Evolutionary conservation across 2,888 invertebrate species (phyloP), one percentile per base, ranked within the genome.

Genomic region (Tinea semifulvella): DNA sequence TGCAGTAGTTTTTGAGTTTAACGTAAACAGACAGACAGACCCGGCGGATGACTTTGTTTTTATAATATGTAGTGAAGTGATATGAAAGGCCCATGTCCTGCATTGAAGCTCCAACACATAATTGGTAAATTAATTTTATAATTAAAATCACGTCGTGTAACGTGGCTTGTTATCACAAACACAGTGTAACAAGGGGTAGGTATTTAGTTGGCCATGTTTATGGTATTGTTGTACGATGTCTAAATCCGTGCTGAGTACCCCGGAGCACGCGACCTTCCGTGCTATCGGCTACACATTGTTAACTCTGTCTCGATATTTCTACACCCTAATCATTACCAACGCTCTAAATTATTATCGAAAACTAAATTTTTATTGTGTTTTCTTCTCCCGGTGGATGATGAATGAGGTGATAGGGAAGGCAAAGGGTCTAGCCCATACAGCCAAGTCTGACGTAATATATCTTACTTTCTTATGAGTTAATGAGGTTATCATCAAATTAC

Each of bases 231-330:
- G 7, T 61, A 60, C 62, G 66, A 70, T 70, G 70, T 71, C 68
- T 73, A 61, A 68, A 74, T 75, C 31, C 31, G 13, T 31, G 31
- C n/a, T 31, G 14, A 36, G 36, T 56, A 60, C 55, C 53, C 42
- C 44, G 35, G 22, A 48, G 49, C 79, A 79, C 76, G 79, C 77
- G 57, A 79, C 57, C 55, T 77, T 55, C 75, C 58, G 52, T 63
- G 52, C 68, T 76, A 77, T 77, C 76, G 66, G 68, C 72, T 76
- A 76, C 76, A 79, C 71, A 67, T 68, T 71, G 74, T 75, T 71
- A 65, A 75, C 75, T 72, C 68, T 71, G 68, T 61, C 70, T 64
- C 67, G 70, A 75, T 77, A 73, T 77, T 77, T 75, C 72, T 76
- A 68, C 67, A 70, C 61, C 68, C 68, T 69, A 69, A 71, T 75